Conservation (phyloP, 2,113 vertebrate genomes). For the Ptilonorhynchus violaceus region DNA sequence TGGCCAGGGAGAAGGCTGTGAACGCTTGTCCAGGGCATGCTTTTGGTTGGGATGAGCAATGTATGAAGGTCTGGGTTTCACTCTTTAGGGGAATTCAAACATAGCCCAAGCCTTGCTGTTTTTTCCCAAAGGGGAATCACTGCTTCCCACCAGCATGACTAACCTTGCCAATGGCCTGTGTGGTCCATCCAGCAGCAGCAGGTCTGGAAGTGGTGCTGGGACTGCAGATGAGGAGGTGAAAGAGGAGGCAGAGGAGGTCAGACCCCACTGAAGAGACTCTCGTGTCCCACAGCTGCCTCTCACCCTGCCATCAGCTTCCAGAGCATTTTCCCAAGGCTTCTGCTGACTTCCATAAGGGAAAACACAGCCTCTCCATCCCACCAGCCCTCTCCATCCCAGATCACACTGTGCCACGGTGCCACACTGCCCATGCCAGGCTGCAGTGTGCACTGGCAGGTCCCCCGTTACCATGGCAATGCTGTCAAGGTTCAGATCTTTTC, state of each 20-base stretch:
- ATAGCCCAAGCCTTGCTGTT: background rate
- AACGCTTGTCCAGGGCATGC: background rate
- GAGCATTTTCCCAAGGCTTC: background rate
- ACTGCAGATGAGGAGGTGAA: rapidly evolving
- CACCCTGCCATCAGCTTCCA: background rate
- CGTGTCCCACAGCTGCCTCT: background rate
- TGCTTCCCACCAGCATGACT: background rate
- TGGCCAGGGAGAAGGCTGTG: rapidly evolving
- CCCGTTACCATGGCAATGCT: background rate
- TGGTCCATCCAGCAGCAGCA: background rate
- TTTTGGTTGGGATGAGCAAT: background rate
- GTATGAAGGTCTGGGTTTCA: background rate
- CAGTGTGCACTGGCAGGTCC: background rate
- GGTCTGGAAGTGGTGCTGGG: rapidly evolving
- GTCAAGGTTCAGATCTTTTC: background rate
- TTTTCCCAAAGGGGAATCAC: background rate
- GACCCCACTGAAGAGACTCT: background rate
- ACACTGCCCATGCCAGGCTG: background rate
- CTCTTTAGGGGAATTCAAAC: background rate
- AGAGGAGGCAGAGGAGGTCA: background rate
- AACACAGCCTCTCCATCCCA: background rate
- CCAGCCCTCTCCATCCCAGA: background rate
- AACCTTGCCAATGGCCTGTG: background rate
- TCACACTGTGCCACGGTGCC: rapidly evolving
- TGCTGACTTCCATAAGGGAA: background rate